These are phyloP conservation scores for Scotopteryx bipunctaria DNA, from an alignment of 2,888 invertebrate genomes.

Conservation along the genomic window DNA sequence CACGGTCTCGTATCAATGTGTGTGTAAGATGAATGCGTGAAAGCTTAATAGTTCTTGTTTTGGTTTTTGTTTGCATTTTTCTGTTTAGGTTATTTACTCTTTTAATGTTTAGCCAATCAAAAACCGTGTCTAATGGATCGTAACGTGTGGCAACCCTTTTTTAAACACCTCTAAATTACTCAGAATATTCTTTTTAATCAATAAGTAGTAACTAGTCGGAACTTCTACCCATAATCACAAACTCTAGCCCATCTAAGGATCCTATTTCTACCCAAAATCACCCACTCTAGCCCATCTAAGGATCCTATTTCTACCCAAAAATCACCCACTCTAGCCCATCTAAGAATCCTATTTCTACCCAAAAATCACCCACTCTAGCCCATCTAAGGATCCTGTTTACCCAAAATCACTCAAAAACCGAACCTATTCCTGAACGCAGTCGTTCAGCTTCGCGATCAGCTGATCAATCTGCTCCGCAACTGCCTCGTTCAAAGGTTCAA, in stretches of 20 bases:
- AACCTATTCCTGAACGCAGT: slow-evolving; percentile 60
- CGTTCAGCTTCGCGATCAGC: slow-evolving; percentile 67
- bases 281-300: not conserved
- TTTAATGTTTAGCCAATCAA: slow-evolving; percentile 17
- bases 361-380: not conserved
- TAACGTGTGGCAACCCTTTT: slow-evolving; percentile 18
- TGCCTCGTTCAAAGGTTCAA: slow-evolving; percentile 67
- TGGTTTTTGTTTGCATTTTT: too few species aligned
- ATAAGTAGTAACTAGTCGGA: not conserved
- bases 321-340: not conserved
- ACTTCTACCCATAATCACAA: not conserved
- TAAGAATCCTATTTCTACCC: too few species aligned
- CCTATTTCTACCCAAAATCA: not conserved
- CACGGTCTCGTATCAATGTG: slow-evolving; percentile 24
- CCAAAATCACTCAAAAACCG: slow-evolving; percentile 1
- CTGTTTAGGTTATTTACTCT: too few species aligned
- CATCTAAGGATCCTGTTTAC: not conserved
- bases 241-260: not conserved
- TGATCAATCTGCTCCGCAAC: slow-evolving; percentile 72
- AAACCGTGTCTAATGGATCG: slow-evolving; percentile 20
- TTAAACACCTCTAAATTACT: not conserved
- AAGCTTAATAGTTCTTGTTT: not conserved
- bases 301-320: not conserved
- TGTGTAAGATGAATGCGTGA: slow-evolving; percentile 19
- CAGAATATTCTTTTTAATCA: not conserved